Evolutionary conservation across 2,797 vertebrate species (phyloP).

Genomic region (Nannoperca australis): DNA sequence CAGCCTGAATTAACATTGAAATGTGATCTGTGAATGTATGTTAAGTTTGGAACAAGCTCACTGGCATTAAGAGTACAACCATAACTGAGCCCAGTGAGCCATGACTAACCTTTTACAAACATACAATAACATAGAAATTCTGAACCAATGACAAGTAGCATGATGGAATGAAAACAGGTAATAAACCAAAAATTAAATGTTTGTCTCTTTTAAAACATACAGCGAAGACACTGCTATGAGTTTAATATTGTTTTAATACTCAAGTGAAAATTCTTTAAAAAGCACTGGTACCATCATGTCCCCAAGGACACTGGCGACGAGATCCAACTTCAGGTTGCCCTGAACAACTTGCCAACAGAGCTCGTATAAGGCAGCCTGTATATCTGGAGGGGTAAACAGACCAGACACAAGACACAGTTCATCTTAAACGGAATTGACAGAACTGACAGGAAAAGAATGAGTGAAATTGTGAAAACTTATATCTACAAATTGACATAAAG

Average conservation of each 20-base stretch:
- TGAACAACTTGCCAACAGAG: conserved; percentile 95
- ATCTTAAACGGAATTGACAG: neutral
- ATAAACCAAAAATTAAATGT: neutral
- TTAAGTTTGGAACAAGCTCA: too few species aligned
- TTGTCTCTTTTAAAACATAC: neutral
- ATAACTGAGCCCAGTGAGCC: neutral
- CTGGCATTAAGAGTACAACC: neutral
- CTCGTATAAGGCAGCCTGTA: conserved; percentile 94
- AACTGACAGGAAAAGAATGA: neutral
- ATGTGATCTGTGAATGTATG: neutral
- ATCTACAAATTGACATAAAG: neutral
- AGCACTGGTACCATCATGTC: conserved; percentile 91
- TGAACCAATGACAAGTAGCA: neutral
- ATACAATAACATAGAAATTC: neutral
- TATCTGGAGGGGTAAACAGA: conserved; percentile 84
- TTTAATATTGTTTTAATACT: neutral
- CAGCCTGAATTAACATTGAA: neutral
- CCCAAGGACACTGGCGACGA: conserved; percentile 90
- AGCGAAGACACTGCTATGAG: neutral
- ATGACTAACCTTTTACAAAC: neutral
- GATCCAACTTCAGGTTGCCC: conserved; percentile 95
- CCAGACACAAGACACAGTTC: conserved; percentile 13
- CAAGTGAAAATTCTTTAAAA: neutral
- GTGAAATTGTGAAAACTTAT: neutral
- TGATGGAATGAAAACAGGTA: neutral